A percentile compares a stretch with the other conserved stretches of the same genome.
Conservation (phyloP, 1,140 invertebrate species). For the Calycopis cecrops region DNA sequence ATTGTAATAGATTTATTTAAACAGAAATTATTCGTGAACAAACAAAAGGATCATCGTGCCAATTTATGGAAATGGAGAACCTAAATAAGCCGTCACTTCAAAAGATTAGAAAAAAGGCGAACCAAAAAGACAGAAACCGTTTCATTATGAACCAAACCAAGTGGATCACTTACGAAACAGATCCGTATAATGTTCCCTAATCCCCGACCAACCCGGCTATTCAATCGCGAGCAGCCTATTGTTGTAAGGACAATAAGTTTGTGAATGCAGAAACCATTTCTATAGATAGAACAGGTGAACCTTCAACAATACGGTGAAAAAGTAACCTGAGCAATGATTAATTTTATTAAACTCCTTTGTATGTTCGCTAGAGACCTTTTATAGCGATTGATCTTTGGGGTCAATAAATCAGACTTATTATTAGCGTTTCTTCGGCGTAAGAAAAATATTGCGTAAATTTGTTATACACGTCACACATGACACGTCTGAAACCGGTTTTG, state of each 20-base stretch:
- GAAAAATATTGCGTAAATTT: too few species aligned
- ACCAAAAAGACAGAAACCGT: not conserved
- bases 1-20: too few species aligned
- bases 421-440: too few species aligned
- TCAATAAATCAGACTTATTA: too few species aligned
- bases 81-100: not conserved
- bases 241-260: constrained; percentile 7
- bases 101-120: constrained; percentile 5
- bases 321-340: not conserved
- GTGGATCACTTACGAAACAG: constrained; percentile 7
- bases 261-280: constrained; percentile 3
- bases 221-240: not conserved
- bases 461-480: too few species aligned
- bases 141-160: constrained; percentile 6
- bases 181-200: constrained; percentile 8
- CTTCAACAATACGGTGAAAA: not conserved
- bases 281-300: constrained; percentile 4
- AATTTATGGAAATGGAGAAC: not conserved
- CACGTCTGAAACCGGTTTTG: too few species aligned
- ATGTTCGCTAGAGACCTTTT: too few species aligned
- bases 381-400: too few species aligned
- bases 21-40: too few species aligned
- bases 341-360: not conserved
- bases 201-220: constrained; percentile 4
- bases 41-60: not conserved